Conservation (phyloP, 2,888 invertebrate species). For the Pseudococcus jackbeardsleyi region DNA sequence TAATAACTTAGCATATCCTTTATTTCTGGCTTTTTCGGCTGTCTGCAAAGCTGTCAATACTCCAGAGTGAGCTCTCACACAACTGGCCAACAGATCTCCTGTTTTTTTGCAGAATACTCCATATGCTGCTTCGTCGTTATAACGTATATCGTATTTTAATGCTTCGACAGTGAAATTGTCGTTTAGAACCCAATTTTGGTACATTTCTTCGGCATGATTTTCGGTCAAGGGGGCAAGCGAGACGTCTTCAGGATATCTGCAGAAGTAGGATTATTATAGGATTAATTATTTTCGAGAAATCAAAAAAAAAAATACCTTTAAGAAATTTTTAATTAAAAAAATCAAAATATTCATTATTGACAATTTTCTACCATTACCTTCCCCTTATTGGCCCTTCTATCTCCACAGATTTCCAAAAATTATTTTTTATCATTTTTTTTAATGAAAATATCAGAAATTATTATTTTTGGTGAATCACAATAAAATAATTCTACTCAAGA, state of each 20-base stretch:
- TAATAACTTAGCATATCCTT: constrained; percentile 38
- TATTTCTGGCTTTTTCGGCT: constrained; percentile 3
- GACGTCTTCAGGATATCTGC: constrained; percentile 5
- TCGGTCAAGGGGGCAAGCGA: not conserved
- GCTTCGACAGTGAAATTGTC: not conserved
- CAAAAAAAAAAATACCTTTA: too few species aligned
- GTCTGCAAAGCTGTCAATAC: constrained; percentile 20
- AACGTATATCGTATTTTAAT: not conserved
- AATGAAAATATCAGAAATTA: too few species aligned
- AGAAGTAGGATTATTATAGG: too few species aligned
- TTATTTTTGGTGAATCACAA: too few species aligned
- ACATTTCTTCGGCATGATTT: not conserved
- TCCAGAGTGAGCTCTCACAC: not conserved
- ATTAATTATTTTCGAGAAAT: too few species aligned
- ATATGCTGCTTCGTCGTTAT: not conserved
- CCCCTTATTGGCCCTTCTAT: too few species aligned
- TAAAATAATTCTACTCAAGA: too few species aligned
- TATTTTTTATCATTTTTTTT: too few species aligned
- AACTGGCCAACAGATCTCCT: not conserved
- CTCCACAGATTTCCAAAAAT: too few species aligned
- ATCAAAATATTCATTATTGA: too few species aligned
- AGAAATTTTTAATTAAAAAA: too few species aligned
- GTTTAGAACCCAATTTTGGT: not conserved
- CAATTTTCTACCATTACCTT: too few species aligned
- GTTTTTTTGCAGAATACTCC: constrained; percentile 26